Base-by-base conservation (phyloP, 1,140 invertebrate species). In the Brachionus koreanus region DNA sequence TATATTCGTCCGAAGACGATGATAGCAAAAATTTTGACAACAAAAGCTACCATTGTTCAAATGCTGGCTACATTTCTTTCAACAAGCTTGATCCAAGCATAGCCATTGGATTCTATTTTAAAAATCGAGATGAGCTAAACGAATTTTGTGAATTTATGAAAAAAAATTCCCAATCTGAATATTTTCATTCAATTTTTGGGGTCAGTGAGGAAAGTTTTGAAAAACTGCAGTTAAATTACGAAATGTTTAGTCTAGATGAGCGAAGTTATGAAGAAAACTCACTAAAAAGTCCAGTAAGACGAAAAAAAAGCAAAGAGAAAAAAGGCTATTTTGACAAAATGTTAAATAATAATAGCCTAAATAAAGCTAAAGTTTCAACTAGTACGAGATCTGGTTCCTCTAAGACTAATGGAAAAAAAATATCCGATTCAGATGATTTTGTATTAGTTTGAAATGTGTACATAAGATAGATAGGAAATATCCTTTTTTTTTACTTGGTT, bases 81-180 rank as follows among this genome's bases (percentile, higher is more conserved):
- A 91, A 88, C 63, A 94, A 94, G 88, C 94, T 97, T 92, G 95
- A 97, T 90, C 95, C 95, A 2, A 95, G 94, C 77, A 95, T 94
- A 87, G 94, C 94, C 84, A 92, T 96, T 57, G 94, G 94, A n/a
- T 96, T 96, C 87, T 95, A 90, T 83, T 93, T 94, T 85, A 89
- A 91, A 57, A 92, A 92, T 77, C 91, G 91, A 88, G 89, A 91
- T 77, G 93, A 95, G 83, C 94, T 95, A 88, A 90, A 93, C 6
- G 25, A 74, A n/a, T 74, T 74, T 74, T 43, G 39, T 74, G 69
- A 74, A 29, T 13, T 46, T 7, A 13, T 35, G 5, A 43, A 74
- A 74, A 25, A 19, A 46, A 74, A 74, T 49, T 23, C 16, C 1
- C 39, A 74, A 13, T 46, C 69, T 4, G 69, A 74, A 25, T 74